These are phyloP conservation scores for Bostrychus sinensis DNA, from an alignment of 2,113 vertebrate genomes.

Conservation along the genomic window DNA sequence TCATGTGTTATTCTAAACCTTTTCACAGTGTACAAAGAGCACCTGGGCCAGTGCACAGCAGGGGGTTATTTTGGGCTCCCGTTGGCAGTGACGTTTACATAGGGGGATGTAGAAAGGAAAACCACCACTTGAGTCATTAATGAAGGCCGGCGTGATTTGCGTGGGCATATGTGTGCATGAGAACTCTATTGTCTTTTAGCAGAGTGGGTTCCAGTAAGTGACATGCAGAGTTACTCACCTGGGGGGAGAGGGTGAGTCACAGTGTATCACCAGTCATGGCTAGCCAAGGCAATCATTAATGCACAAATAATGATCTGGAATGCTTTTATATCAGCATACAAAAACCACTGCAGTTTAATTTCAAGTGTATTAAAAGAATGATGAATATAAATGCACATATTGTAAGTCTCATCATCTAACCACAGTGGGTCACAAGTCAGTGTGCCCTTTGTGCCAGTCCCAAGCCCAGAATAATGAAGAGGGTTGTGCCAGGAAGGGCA, in stretches of 20 bases:
- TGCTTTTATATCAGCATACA: not conserved
- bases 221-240: conserved; percentile 79
- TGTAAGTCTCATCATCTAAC: too few species aligned
- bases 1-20: conserved; percentile 62
- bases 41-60: conserved; percentile 50
- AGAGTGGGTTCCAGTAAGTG: conserved; percentile 83
- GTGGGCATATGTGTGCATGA: conserved; percentile 34
- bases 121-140: conserved; percentile 53
- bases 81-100: conserved; percentile 36
- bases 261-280: conserved; percentile 82
- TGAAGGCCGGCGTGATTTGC: conserved; percentile 41
- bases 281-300: conserved; percentile 65
- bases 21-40: conserved; percentile 56
- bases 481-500: too few species aligned
- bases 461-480: too few species aligned
- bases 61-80: conserved; percentile 58
- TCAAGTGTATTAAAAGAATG: not conserved
- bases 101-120: conserved; percentile 37
- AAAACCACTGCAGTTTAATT: not conserved
- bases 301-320: conserved; percentile 34
- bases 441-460: too few species aligned
- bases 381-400: too few species aligned
- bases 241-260: conserved; percentile 83
- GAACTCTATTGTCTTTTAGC: conserved; percentile 64
- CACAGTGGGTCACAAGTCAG: too few species aligned